phyloP scores from a whole-genome alignment of 2,113 vertebrate species.

The Nycticorax nycticorax region DNA sequence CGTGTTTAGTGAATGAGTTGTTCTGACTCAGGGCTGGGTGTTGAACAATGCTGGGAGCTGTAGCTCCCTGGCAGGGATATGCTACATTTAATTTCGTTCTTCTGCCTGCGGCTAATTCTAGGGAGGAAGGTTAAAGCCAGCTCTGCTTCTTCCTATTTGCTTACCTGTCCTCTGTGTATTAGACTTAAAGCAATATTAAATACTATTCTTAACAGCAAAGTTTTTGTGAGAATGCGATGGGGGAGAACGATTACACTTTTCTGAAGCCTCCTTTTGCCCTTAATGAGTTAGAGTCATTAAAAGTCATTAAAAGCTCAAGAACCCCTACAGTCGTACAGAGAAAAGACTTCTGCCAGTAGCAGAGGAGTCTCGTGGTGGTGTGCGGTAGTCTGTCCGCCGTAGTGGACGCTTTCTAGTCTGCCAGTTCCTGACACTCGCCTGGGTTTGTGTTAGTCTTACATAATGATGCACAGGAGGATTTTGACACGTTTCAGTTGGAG shows the following conservation, averaged over 20 bases:
- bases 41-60: not conserved
- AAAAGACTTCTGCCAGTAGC: not conserved
- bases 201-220: not conserved
- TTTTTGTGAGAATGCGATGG: fast-evolving
- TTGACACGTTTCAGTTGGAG: not conserved
- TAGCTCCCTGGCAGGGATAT: not conserved
- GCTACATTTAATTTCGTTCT: not conserved
- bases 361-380: not conserved
- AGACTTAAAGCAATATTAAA: not conserved
- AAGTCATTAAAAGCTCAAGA: not conserved
- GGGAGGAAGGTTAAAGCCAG: not conserved
- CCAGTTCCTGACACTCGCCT: not conserved
- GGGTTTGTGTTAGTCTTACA: not conserved
- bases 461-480: not conserved
- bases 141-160: not conserved
- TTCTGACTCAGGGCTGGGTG: fast-evolving
- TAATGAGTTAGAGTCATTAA: not conserved
- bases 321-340: not conserved
- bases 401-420: not conserved
- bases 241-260: not conserved
- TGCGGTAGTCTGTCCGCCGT: not conserved
- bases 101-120: not conserved
- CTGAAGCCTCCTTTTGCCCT: not conserved
- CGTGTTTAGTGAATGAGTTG: not conserved
- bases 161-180: not conserved